Base-by-base conservation (phyloP, 37 sponge, comb jelly and placozoan genomes). In the Cliona cf. orientalis region DNA sequence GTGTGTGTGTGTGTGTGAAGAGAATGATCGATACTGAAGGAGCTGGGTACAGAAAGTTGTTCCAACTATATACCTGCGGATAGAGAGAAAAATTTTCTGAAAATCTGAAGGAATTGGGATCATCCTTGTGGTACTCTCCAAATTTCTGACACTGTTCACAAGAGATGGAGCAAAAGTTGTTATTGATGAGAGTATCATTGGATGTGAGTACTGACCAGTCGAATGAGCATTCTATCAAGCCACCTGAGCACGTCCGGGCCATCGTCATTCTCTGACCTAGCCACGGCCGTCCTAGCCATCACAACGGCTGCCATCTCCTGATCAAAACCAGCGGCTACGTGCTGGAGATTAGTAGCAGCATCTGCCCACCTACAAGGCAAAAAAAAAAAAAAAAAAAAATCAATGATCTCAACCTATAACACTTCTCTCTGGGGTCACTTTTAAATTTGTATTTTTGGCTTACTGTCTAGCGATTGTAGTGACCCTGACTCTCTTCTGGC, bases 171-270 rank as follows among this genome's bases (percentile, higher is more conserved):
- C 2, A 1, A 3, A 11, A 3, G 1, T 45, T 29, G 2, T 32
- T 36, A 17, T 17, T 5, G 55, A 31, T 14, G 34, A 6, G 11
- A 62, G 23, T 26, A 7, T 6, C 7, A 6, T 7, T 62, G 63
- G 11, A 62, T n/a, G 6, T 62, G 63, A 25, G 28, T 49, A 68
- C 86, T 58, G 33, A 94, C 95, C 80, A 99, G 49, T 81, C 99
- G 66, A 38, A 99, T 99, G 35, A 99, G 76, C 92, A 89, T 92
- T 80, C 97, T 81, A 79, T 99, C 99, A 58, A 99, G 80, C 97
- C 97, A 99, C 37, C 97, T 75, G 82, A 99, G 58, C 43, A 99
- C 99, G 61, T 99, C 99, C 0, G 99, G 97, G 44, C 97, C 97
- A 66, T 99, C 99, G 42, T 94, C 95, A 79, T 66, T 86, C 67